These are phyloP conservation scores for Synanthedon formicaeformis DNA, from an alignment of 2,888 invertebrate species.

Conservation along the genomic window DNA sequence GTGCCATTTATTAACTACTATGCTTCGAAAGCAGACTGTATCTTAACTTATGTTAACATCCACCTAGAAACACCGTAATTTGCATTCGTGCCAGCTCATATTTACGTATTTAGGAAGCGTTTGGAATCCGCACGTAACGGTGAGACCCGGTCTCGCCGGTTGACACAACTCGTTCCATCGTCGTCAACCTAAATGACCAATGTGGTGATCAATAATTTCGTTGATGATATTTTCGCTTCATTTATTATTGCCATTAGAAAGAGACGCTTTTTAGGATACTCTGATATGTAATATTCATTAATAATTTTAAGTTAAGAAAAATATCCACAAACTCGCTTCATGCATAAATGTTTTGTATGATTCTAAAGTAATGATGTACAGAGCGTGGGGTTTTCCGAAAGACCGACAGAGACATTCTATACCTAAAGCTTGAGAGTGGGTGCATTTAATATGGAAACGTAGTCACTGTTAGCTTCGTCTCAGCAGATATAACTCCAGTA, in stretches of 20 bases:
- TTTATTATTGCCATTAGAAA: not conserved
- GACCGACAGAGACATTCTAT: no score
- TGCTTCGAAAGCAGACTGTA: not conserved
- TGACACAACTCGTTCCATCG: constrained; percentile 14
- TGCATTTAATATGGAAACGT: no score
- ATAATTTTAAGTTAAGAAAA: no score
- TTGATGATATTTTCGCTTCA: not conserved
- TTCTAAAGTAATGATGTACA: no score
- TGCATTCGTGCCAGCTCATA: constrained; percentile 39
- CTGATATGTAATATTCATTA: no score
- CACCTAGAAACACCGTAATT: constrained; percentile 45
- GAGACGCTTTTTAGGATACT: no score
- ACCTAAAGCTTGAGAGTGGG: no score
- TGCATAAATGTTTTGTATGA: no score
- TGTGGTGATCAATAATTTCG: not conserved
- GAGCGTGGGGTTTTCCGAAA: no score
- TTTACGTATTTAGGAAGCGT: constrained; percentile 44
- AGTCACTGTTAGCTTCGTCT: not conserved
- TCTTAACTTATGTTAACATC: constrained; percentile 11
- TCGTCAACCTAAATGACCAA: not conserved
- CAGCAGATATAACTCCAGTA: not conserved
- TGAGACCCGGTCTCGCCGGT: constrained; percentile 23
- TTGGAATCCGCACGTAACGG: constrained; percentile 48
- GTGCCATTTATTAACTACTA: not conserved
- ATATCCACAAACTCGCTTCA: no score